These are phyloP conservation scores for Sturmia bella DNA, from an alignment of 2,888 invertebrate genomes.

Conservation along the genomic window DNA sequence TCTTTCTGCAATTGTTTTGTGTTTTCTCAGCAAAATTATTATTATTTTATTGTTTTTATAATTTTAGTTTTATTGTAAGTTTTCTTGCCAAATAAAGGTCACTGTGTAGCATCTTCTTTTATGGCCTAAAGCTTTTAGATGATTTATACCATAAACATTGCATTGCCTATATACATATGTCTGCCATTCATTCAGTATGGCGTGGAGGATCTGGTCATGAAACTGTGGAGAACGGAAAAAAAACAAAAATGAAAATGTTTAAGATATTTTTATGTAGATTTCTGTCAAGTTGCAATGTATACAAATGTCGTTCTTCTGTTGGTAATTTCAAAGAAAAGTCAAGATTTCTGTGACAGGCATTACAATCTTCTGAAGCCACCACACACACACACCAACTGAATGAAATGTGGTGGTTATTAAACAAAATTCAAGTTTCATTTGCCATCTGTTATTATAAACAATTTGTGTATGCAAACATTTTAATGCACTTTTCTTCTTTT, in stretches of 20 bases:
- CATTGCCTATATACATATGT: no score
- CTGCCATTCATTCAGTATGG: constrained; percentile 6
- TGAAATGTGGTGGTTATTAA: neutral
- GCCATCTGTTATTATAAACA: constrained; percentile 30
- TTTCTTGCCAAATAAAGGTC: constrained; percentile 35
- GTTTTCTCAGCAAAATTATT: constrained; percentile 13
- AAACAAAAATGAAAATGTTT: constrained; percentile 26
- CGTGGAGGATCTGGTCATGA: constrained; percentile 15
- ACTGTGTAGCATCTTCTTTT: constrained; percentile 49
- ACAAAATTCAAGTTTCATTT: constrained; percentile 47
- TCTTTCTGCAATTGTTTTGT: constrained; percentile 33
- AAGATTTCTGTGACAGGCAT: constrained; percentile 62
- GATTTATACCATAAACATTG: constrained; percentile 28
- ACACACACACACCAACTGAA: neutral
- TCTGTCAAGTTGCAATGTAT: constrained; percentile 40
- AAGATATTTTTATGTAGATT: constrained; percentile 41
- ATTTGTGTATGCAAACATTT: constrained; percentile 4
- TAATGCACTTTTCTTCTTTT: constrained; percentile 9
- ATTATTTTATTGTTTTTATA: constrained; percentile 31
- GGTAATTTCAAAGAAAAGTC: constrained; percentile 33
- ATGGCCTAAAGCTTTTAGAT: constrained; percentile 36
- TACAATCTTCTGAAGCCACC: constrained; percentile 15
- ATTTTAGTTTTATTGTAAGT: neutral
- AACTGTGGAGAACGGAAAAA: constrained; percentile 2
- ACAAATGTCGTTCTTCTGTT: constrained; percentile 44